These are phyloP conservation scores for Rafetus swinhoei DNA, from an alignment of 2,113 vertebrate genomes.

Conservation along the genomic window DNA sequence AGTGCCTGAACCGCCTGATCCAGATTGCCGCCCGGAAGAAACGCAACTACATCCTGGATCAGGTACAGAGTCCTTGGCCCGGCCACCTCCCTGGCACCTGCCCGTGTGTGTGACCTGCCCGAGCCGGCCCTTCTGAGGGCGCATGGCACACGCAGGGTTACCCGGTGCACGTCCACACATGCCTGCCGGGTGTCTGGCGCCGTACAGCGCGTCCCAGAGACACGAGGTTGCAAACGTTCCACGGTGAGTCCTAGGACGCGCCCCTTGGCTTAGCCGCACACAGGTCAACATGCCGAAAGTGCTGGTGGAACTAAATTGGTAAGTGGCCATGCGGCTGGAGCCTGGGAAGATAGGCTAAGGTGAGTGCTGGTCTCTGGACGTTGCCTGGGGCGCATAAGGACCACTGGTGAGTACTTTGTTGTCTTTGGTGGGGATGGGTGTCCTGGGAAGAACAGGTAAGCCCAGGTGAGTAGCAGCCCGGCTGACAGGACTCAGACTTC, in stretches of 20 bases:
- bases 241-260: slow-evolving; percentile 84
- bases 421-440: slow-evolving; percentile 63
- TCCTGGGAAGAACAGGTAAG: slow-evolving; percentile 71
- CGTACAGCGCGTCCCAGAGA: not conserved
- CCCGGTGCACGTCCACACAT: not conserved
- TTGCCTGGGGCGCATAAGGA: slow-evolving; percentile 77
- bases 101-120: not conserved
- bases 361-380: slow-evolving; percentile 75
- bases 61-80: slow-evolving; percentile 79
- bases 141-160: not conserved
- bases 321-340: slow-evolving; percentile 74
- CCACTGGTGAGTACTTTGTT: slow-evolving; percentile 78
- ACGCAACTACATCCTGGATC: slow-evolving; percentile 94
- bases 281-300: slow-evolving; percentile 11
- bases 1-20: slow-evolving; percentile 93
- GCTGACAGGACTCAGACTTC: not conserved
- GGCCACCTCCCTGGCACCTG: not conserved
- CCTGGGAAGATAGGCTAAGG: slow-evolving; percentile 39
- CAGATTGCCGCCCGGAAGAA: slow-evolving; percentile 92
- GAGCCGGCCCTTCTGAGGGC: not conserved
- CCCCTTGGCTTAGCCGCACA: not conserved
- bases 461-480: slow-evolving; percentile 71
- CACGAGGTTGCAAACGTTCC: slow-evolving; percentile 83
- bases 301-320: slow-evolving; percentile 76
- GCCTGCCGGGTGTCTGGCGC: not conserved